These are phyloP conservation scores for Sphaeramia orbicularis DNA, from an alignment of 2,797 vertebrate genomes.

Conservation along the genomic window DNA sequence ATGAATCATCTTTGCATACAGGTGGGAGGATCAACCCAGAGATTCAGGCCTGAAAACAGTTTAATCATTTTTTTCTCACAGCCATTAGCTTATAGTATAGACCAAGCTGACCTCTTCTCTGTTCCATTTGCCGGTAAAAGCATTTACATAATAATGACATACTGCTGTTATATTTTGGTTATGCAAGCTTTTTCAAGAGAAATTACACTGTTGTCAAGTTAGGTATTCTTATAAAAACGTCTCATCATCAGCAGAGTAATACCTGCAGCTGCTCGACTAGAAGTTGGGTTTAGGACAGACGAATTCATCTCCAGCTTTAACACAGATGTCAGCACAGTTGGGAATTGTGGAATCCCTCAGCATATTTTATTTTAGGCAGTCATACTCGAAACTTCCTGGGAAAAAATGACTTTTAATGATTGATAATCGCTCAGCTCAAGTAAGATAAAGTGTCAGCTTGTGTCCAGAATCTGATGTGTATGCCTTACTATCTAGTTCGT, in stretches of 20 bases:
- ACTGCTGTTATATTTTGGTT: constrained; percentile 42
- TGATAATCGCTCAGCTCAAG: constrained; percentile 8
- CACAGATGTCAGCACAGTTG: constrained; percentile 13
- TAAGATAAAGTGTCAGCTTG: constrained; percentile 13
- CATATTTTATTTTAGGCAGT: no score
- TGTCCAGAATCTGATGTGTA: constrained; percentile 27
- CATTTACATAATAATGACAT: constrained; percentile 61
- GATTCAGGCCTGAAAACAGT: constrained; percentile 16
- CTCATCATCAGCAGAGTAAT: constrained; percentile 9
- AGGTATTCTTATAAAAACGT: neutral
- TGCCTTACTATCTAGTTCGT: constrained; percentile 31
- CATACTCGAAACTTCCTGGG: no score
- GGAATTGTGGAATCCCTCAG: constrained; percentile 7
- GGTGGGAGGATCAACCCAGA: constrained; percentile 31
- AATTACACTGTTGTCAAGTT: constrained; percentile 8
- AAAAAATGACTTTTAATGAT: neutral
- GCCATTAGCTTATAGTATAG: constrained; percentile 40
- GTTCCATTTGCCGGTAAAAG: constrained; percentile 52
- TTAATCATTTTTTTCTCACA: constrained; percentile 34
- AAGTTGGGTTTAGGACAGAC: constrained; percentile 20
- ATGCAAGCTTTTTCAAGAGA: constrained; percentile 41
- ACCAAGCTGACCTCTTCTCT: constrained; percentile 45
- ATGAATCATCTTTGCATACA: constrained; percentile 25
- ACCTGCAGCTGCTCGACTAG: constrained; percentile 9
- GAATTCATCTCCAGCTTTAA: constrained; percentile 24